These are phyloP conservation scores for Aquatica leii DNA, from an alignment of 2,888 invertebrate genomes.

Conservation along the genomic window DNA sequence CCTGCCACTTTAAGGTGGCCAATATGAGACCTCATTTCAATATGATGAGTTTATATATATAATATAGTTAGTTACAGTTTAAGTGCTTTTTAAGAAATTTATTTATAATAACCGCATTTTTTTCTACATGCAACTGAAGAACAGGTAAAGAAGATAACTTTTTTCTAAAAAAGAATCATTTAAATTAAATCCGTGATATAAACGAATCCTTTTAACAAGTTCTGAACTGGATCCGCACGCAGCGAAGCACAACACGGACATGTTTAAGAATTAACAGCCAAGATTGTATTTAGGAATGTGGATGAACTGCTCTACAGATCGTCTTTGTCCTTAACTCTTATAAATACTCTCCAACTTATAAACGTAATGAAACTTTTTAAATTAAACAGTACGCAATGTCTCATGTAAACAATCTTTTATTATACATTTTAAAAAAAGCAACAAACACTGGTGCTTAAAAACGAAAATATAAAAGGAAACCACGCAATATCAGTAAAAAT, in stretches of 20 bases:
- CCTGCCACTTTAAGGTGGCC: slow-evolving; percentile 48
- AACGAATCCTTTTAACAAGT: slow-evolving; percentile 45
- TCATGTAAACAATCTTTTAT: too few species aligned
- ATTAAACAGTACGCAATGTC: too few species aligned
- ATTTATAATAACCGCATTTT: not conserved
- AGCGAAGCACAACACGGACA: slow-evolving; percentile 54
- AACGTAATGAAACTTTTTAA: not conserved
- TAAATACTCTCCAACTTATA: slow-evolving; percentile 9
- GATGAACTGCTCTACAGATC: slow-evolving; percentile 44
- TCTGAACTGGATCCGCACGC: slow-evolving; percentile 55
- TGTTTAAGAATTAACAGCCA: slow-evolving; percentile 55
- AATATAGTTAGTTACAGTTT: slow-evolving; percentile 43
- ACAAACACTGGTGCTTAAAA: too few species aligned
- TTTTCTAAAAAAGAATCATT: slow-evolving; percentile 39
- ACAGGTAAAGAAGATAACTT: slow-evolving; percentile 22
- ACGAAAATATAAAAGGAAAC: too few species aligned
- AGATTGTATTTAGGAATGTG: slow-evolving; percentile 56
- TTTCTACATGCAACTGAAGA: not conserved
- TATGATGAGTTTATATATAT: slow-evolving; percentile 52
- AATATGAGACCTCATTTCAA: slow-evolving; percentile 51
- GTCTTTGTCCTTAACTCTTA: slow-evolving; percentile 33
- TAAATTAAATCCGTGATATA: slow-evolving; percentile 44
- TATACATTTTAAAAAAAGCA: too few species aligned
- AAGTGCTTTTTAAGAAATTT: too few species aligned
- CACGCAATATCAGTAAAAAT: too few species aligned